Percentiles rank a stretch among this genome's conserved stretches.
Conservation (phyloP, 2,797 vertebrate genomes). For the Pseudochaenichthys georgianus region DNA sequence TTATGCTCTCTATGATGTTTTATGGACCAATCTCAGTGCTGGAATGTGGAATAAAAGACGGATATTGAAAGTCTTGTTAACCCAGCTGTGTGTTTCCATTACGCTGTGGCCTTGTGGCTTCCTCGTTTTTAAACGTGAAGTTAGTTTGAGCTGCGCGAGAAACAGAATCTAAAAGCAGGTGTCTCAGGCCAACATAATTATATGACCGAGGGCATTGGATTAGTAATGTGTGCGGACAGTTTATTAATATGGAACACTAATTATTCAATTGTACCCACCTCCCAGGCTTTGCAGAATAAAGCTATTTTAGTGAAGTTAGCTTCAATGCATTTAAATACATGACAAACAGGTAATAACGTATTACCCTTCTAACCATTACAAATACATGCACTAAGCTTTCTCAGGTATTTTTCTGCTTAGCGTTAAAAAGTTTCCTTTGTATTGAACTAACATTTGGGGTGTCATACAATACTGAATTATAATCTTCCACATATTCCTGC, state of each 20-base stretch:
- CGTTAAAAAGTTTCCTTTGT: no score
- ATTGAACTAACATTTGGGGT: no score
- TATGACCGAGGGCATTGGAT: background rate
- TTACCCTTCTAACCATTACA: background rate
- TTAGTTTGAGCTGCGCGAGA: no score
- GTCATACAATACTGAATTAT: no score
- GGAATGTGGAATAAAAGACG: background rate
- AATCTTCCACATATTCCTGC: no score
- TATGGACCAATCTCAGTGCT: background rate
- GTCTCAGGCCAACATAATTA: background rate
- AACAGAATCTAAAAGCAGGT: no score
- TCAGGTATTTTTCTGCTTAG: background rate
- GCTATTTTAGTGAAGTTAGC: background rate
- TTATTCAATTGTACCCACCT: background rate
- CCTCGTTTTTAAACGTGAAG: no score
- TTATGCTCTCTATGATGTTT: background rate
- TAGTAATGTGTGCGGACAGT: background rate
- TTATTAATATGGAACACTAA: background rate
- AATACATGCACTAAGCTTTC: background rate
- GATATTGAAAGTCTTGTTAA: no score
- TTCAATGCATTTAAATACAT: background rate
- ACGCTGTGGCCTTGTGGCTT: no score
- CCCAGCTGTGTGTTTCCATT: no score
- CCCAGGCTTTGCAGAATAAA: background rate
- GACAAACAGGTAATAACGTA: background rate